Conservation (phyloP, 1,140 invertebrate genomes). For the Neodiprion lecontei region DNA sequence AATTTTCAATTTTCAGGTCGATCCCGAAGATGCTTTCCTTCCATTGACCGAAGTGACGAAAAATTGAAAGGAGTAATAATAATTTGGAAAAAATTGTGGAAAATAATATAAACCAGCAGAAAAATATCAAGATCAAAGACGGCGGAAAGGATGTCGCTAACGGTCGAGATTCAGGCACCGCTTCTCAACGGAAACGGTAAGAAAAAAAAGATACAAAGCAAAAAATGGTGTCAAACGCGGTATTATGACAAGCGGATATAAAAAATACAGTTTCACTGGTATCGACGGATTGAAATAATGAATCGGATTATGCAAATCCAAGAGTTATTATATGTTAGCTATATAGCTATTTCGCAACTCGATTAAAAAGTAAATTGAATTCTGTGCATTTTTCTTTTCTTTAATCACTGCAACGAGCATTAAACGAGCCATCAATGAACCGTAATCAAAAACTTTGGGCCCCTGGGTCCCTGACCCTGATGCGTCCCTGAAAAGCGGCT, state of each 20-base stretch:
- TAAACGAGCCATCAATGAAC: neutral
- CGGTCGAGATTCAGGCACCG: constrained; percentile 44
- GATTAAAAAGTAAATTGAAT: neutral
- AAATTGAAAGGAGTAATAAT: neutral
- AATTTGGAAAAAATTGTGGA: constrained; percentile 27
- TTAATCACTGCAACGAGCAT: neutral
- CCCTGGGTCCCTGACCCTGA: neutral
- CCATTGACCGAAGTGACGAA: neutral
- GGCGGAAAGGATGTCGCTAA: constrained; percentile 40
- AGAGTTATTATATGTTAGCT: constrained; percentile 23
- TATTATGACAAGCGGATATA: constrained; percentile 13
- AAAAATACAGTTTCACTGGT: constrained; percentile 22
- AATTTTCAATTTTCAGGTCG: constrained; percentile 2
- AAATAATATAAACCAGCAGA: constrained; percentile 22
- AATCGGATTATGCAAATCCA: neutral
- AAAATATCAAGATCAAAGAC: constrained; percentile 19
- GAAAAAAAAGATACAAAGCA: constrained; percentile 24
- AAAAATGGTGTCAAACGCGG: constrained; percentile 2
- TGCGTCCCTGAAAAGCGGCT: neutral
- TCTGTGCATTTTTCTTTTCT: neutral
- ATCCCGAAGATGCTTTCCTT: constrained; percentile 23
- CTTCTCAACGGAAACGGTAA: constrained; percentile 53
- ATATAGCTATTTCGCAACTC: neutral
- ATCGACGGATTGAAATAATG: constrained; percentile 10
- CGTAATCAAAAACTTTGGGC: neutral